A percentile compares a stretch with the other conserved stretches of the same genome.
These are phyloP conservation scores for Crotalus horridus DNA, from an alignment of 2,113 vertebrate species.

Conservation along the genomic window DNA sequence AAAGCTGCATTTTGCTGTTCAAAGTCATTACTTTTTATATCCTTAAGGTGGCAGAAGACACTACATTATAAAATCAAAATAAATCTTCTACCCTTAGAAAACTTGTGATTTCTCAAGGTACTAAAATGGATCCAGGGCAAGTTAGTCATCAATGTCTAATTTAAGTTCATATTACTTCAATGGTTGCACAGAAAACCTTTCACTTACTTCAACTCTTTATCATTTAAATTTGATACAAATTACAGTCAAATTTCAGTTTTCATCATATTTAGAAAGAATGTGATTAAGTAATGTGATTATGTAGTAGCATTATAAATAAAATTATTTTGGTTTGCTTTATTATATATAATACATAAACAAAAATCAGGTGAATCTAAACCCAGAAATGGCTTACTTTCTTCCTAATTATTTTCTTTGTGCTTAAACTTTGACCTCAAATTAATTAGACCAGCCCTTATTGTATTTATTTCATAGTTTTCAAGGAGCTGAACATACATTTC, in stretches of 20 bases:
- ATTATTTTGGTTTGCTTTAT: neutral
- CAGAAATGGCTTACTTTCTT: neutral
- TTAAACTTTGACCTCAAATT: neutral
- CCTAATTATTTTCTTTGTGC: neutral
- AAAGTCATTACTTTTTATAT: constrained; percentile 35
- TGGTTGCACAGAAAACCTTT: neutral
- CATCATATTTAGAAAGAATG: neutral
- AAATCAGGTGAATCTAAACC: neutral
- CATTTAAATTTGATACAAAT: neutral
- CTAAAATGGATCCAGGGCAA: neutral
- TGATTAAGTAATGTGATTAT: neutral
- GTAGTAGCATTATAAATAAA: neutral
- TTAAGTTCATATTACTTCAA: neutral
- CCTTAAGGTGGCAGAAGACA: constrained; percentile 68
- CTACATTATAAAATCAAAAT: neutral
- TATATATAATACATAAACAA: neutral
- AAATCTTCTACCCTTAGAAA: neutral
- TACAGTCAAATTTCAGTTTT: neutral
- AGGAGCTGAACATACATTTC: neutral
- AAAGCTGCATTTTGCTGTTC: neutral
- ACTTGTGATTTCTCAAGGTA: neutral
- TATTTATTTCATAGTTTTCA: neutral
- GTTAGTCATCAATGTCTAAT: neutral
- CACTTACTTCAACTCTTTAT: neutral
- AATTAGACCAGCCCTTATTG: neutral